These are phyloP conservation scores for Microtus agrestis DNA, from an alignment of 2,797 vertebrate genomes.

Conservation along the genomic window DNA sequence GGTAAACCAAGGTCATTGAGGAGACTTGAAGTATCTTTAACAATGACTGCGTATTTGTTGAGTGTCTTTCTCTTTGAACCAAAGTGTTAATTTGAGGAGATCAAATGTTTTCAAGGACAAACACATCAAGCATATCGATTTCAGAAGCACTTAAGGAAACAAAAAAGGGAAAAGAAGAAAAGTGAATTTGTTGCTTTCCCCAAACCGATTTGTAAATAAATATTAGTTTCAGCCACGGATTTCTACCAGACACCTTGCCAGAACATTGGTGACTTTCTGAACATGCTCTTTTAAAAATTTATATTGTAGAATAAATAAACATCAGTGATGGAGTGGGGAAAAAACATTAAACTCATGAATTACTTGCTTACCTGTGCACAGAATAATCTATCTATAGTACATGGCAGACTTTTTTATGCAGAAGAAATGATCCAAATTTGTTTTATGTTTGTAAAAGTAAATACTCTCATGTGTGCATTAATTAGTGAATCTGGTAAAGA, in stretches of 20 bases:
- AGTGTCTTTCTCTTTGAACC: neutral
- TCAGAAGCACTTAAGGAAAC: neutral
- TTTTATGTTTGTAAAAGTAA: conserved; percentile 37
- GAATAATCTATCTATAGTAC: conserved; percentile 9
- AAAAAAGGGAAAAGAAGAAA: neutral
- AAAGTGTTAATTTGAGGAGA: neutral
- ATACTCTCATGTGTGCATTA: conserved; percentile 1
- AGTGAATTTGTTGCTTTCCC: neutral
- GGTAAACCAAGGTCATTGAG: neutral
- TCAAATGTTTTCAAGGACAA: neutral
- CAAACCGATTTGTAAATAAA: conserved; percentile 41
- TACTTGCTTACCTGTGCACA: neutral
- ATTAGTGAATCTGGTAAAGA: conserved; percentile 46
- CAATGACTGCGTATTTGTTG: neutral
- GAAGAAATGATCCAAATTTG: conserved; percentile 33
- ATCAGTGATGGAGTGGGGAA: neutral
- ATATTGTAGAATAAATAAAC: neutral
- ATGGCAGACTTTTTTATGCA: neutral
- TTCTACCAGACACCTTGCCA: neutral
- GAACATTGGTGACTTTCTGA: neutral
- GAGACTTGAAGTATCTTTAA: neutral
- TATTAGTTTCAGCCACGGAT: neutral
- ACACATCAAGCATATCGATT: neutral
- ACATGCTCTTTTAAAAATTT: neutral
- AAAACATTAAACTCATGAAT: neutral